These are phyloP conservation scores for Ptilodon capucinus DNA, from an alignment of 2,888 invertebrate genomes.

Conservation along the genomic window DNA sequence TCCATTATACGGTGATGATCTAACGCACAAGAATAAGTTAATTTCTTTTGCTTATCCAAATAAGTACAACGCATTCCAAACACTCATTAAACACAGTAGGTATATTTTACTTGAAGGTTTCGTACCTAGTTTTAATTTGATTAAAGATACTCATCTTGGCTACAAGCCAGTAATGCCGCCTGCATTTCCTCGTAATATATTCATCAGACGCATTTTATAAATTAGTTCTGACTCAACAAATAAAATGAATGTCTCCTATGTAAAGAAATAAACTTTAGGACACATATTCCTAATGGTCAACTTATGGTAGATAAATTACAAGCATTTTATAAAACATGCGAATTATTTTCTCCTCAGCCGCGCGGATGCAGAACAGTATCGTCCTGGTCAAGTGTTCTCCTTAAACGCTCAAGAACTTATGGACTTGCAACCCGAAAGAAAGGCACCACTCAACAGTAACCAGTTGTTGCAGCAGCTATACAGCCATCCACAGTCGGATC, in stretches of 20 bases:
- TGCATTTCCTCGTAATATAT: conserved; percentile 9
- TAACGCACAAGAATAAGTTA: no score
- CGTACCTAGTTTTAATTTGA: no score
- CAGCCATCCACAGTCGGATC: conserved; percentile 58
- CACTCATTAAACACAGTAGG: no score
- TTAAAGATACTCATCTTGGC: conserved; percentile 3
- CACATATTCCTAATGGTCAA: no score
- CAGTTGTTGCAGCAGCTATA: conserved; percentile 69
- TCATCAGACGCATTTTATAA: conserved; percentile 16
- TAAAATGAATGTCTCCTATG: conserved; percentile 7
- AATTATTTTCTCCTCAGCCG: conserved; percentile 39
- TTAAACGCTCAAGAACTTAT: conserved; percentile 68
- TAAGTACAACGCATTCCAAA: no score
- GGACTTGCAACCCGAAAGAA: conserved; percentile 70
- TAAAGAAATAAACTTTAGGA: conserved; percentile 6
- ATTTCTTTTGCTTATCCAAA: no score
- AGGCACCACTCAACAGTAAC: conserved; percentile 56
- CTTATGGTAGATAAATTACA: no score
- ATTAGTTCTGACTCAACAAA: conserved; percentile 11
- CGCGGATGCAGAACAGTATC: conserved; percentile 59
- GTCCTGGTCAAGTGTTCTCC: conserved; percentile 74
- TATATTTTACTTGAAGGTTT: no score
- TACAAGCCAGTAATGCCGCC: conserved; percentile 10
- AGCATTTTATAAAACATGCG: no score
- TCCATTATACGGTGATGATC: no score